Percentiles rank a stretch among this genome's conserved stretches.
These are phyloP conservation scores for Melitaea cinxia DNA, from an alignment of 1,140 invertebrate species.

Conservation along the genomic window DNA sequence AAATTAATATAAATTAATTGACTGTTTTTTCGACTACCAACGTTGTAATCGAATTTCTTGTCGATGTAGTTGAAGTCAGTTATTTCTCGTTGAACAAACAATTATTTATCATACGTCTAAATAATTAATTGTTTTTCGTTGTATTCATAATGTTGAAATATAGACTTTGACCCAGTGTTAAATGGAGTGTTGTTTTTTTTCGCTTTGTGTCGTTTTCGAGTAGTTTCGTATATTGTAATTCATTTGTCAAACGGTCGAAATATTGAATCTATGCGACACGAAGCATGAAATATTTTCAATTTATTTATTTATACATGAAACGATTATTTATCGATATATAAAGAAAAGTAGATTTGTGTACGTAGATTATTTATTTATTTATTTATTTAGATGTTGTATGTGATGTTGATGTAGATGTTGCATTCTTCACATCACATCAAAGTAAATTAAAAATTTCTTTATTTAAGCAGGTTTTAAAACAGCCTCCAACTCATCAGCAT, in stretches of 20 bases:
- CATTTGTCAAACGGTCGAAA: slow-evolving; percentile 59
- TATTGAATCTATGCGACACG: slow-evolving; percentile 62
- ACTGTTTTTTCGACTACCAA: too few relatives aligned
- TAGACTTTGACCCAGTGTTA: slow-evolving; percentile 9
- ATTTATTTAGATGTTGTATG: neutral
- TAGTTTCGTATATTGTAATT: slow-evolving; percentile 43
- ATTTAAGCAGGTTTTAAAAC: too few relatives aligned
- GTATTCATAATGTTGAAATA: slow-evolving; percentile 31
- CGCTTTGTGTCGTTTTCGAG: slow-evolving; percentile 23
- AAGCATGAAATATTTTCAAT: slow-evolving; percentile 48
- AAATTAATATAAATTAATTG: too few relatives aligned
- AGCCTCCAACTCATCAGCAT: too few relatives aligned
- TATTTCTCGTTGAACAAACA: too few relatives aligned
- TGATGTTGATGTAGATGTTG: too few relatives aligned
- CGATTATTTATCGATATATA: neutral
- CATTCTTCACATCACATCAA: too few relatives aligned
- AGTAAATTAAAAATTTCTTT: too few relatives aligned
- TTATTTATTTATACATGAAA: neutral
- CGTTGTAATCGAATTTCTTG: too few relatives aligned
- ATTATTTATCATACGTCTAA: slow-evolving; percentile 35
- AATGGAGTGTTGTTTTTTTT: slow-evolving; percentile 19
- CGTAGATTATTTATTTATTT: neutral
- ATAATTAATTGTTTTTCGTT: slow-evolving; percentile 39
- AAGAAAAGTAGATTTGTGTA: too few relatives aligned
- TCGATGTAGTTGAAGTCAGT: too few relatives aligned